These are phyloP conservation scores for Melipona bicolor DNA, from an alignment of 2,888 invertebrate species.

Conservation along the genomic window DNA sequence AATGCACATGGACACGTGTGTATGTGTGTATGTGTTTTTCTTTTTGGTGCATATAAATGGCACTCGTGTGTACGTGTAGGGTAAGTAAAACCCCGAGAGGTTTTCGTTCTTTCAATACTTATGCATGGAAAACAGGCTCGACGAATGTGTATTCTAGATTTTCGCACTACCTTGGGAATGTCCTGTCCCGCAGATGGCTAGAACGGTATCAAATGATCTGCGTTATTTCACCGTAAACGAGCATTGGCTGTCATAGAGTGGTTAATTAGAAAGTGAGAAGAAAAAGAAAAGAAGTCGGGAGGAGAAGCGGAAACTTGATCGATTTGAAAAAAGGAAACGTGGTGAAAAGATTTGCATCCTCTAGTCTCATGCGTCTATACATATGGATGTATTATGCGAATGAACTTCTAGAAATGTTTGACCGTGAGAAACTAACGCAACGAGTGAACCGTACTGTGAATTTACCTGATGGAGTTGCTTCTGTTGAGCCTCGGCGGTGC, in stretches of 20 bases:
- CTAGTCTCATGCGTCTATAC: conserved; percentile 59
- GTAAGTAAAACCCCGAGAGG: conserved; percentile 22
- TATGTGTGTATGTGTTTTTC: not conserved
- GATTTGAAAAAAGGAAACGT: conserved; percentile 44
- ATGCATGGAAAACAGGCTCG: conserved; percentile 65
- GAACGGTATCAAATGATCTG: conserved; percentile 80
- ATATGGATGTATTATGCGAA: conserved; percentile 52
- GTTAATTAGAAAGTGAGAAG: conserved; percentile 49
- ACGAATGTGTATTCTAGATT: conserved; percentile 70
- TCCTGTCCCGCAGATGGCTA: conserved; percentile 97
- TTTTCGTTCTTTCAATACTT: conserved; percentile 60
- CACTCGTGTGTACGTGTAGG: conserved; percentile 53
- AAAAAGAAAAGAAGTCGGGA: not conserved
- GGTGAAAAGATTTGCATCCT: conserved; percentile 54
- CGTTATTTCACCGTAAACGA: conserved; percentile 68
- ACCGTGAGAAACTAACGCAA: conserved; percentile 28
- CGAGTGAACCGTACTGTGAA: conserved; percentile 52
- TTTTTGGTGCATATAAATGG: conserved; percentile 38
- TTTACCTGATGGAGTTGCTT: conserved; percentile 96
- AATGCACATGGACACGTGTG: conserved; percentile 24
- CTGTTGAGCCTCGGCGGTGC: conserved; percentile 92
- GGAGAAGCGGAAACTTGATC: conserved; percentile 41
- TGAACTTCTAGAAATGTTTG: conserved; percentile 46
- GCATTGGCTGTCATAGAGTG: conserved; percentile 43
- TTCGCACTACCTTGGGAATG: conserved; percentile 93